phyloP scores from a whole-genome alignment of 2,113 vertebrate genomes.

The Pipa parva region DNA sequence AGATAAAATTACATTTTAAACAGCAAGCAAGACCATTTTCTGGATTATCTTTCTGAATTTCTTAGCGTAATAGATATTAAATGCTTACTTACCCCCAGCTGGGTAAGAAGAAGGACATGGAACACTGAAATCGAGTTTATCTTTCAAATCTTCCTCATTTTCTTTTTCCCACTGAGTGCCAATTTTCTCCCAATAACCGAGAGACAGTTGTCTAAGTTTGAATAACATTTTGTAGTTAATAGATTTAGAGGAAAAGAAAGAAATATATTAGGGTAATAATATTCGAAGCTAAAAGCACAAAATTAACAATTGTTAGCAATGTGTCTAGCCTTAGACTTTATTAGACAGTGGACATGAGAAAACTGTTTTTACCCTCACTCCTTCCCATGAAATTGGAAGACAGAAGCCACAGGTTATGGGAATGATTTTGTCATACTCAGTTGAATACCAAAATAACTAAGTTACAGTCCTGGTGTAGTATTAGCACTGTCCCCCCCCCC shows the following conservation, averaged over 20 bases:
- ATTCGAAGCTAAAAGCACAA: neutral
- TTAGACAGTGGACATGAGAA: too few species aligned
- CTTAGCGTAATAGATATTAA: neutral
- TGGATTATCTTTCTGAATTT: neutral
- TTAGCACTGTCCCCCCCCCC: too few species aligned
- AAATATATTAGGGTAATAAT: neutral
- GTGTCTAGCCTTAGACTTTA: neutral
- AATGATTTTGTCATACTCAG: too few species aligned
- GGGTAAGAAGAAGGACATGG: slow-evolving; percentile 71
- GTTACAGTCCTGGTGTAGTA: too few species aligned
- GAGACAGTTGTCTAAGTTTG: slow-evolving; percentile 65
- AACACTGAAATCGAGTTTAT: slow-evolving; percentile 85
- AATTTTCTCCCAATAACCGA: slow-evolving; percentile 76
- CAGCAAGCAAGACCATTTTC: neutral
- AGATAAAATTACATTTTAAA: too few species aligned
- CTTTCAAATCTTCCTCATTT: slow-evolving; percentile 90
- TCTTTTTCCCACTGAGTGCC: slow-evolving; percentile 92
- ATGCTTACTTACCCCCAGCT: slow-evolving; percentile 65
- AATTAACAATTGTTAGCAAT: neutral
- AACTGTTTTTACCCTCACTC: too few species aligned
- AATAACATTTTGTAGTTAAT: neutral
- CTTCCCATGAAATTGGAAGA: too few species aligned
- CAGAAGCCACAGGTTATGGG: too few species aligned
- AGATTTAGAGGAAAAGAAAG: neutral
- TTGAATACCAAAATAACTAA: too few species aligned